A percentile compares a stretch with the other conserved stretches of the same genome.
Conservation (phyloP, 2,888 invertebrate species). For the Callosobruchus maculatus region DNA sequence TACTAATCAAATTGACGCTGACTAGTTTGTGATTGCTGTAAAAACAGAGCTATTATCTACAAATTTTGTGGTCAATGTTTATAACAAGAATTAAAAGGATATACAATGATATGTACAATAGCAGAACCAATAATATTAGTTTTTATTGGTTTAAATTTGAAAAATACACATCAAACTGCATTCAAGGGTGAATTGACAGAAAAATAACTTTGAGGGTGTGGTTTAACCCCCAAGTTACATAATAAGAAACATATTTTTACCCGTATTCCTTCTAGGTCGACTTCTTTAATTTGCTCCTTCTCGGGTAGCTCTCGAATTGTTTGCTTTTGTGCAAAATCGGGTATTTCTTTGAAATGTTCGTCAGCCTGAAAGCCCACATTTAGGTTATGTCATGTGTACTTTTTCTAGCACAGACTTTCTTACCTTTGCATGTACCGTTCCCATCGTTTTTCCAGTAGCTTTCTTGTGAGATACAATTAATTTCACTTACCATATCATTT, state of each 20-base stretch:
- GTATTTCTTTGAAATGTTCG: conserved; percentile 24
- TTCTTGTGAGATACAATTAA: conserved; percentile 3
- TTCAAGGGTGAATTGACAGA: background rate
- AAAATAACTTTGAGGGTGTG: background rate
- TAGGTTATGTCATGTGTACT: conserved; percentile 24
- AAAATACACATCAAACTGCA: background rate
- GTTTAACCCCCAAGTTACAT: background rate
- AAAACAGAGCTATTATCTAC: too few species aligned
- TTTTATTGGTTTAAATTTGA: background rate
- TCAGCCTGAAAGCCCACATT: conserved; percentile 28
- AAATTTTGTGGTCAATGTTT: too few species aligned
- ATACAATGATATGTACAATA: too few species aligned
- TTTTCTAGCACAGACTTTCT: conserved; percentile 15
- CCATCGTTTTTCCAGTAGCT: conserved; percentile 37
- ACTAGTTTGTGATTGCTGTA: too few species aligned
- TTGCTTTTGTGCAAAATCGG: conserved; percentile 18
- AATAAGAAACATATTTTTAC: conserved; percentile 36
- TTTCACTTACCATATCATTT: conserved; percentile 9
- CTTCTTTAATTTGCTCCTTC: conserved; percentile 40
- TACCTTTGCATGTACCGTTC: conserved; percentile 50
- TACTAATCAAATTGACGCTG: too few species aligned
- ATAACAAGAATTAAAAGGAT: too few species aligned
- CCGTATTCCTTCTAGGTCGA: conserved; percentile 54
- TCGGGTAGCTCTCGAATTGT: conserved; percentile 19
- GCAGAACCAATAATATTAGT: too few species aligned